Conservation (phyloP, 2,113 vertebrate genomes). For the Lepidothrix coronata region DNA sequence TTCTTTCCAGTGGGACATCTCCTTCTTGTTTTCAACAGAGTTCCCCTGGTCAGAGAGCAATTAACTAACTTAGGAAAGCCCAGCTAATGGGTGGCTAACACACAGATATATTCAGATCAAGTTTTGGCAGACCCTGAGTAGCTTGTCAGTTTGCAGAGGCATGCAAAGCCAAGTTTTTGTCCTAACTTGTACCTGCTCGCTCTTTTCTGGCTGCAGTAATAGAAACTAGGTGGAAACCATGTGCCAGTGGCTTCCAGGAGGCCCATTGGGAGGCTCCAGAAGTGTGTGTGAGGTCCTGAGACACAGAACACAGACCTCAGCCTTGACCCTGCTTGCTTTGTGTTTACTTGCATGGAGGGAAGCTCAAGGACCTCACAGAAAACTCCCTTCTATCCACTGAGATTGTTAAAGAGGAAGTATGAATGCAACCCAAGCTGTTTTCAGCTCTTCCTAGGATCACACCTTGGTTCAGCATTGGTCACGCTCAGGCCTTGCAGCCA, state of each 20-base stretch:
- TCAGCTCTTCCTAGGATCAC: neutral
- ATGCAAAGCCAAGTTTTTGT: neutral
- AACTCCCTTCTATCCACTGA: neutral
- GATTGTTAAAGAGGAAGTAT: neutral
- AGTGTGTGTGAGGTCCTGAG: neutral
- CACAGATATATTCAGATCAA: neutral
- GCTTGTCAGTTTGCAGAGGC: neutral
- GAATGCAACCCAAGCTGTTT: neutral
- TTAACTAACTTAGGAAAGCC: neutral
- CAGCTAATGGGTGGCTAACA: neutral
- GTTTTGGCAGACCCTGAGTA: neutral
- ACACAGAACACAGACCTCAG: neutral
- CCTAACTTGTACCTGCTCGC: neutral
- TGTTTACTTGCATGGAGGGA: neutral
- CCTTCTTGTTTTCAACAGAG: neutral
- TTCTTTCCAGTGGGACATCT: neutral
- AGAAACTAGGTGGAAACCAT: neutral
- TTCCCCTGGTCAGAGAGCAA: neutral
- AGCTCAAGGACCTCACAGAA: neutral
- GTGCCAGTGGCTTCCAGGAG: neutral
- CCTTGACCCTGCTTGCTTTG: neutral
- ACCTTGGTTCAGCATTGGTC: neutral
- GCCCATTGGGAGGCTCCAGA: neutral
- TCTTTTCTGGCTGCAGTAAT: neutral
- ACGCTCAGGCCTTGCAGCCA: neutral